Conservation (phyloP, 2,113 vertebrate genomes). For the Campylorhamphus procurvoides region DNA sequence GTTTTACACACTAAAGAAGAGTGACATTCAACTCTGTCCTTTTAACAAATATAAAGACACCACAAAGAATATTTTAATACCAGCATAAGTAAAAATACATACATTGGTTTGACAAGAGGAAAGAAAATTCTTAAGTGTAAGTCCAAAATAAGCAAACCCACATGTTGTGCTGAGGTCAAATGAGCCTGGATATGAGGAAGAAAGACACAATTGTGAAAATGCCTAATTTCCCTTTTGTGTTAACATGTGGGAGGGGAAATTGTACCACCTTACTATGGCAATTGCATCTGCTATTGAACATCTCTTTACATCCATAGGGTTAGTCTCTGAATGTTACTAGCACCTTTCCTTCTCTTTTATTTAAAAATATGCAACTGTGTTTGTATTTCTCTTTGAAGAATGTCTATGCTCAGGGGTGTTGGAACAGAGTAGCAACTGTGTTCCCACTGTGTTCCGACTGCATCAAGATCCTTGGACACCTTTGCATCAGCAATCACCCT, state of each 20-base stretch:
- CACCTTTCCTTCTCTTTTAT: background rate
- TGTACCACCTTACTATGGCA: background rate
- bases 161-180: background rate
- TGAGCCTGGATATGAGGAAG: background rate
- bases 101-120: background rate
- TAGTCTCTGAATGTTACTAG: background rate
- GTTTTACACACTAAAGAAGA: background rate
- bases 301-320: background rate
- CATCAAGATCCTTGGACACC: rapidly evolving
- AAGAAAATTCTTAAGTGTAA: background rate
- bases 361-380: background rate
- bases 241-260: background rate
- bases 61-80: background rate
- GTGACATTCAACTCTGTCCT: background rate
- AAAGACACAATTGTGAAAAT: background rate
- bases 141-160: background rate
- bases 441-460: background rate
- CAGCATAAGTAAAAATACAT: background rate
- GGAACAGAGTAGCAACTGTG: rapidly evolving
- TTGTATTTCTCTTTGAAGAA: background rate
- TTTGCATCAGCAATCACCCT: background rate
- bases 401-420: background rate
- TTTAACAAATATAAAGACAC: background rate
- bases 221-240: background rate
- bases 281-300: background rate